phyloP scores from a whole-genome alignment of 2,797 vertebrate genomes.

The Hapalemur alaotrensis region DNA sequence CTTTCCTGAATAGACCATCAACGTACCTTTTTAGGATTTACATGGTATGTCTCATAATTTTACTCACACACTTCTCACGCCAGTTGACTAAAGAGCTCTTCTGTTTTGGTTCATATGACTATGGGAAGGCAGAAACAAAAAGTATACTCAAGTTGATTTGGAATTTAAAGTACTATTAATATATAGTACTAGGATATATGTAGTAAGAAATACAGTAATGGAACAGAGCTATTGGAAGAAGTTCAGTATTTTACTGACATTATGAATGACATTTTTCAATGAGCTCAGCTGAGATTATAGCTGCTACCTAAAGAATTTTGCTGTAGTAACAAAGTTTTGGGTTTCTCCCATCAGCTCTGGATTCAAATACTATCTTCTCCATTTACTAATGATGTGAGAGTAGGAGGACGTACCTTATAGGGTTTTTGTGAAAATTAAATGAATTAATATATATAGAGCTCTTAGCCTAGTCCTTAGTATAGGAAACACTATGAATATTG shows the following conservation, averaged over 20 bases:
- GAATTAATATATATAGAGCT: background rate
- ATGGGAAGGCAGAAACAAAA: background rate
- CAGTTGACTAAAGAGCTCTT: background rate
- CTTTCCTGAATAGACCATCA: background rate
- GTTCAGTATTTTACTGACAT: background rate
- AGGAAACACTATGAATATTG: background rate
- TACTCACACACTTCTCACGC: background rate
- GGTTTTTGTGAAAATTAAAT: background rate
- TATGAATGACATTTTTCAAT: background rate
- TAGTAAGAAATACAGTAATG: background rate
- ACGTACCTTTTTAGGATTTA: background rate
- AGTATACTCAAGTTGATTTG: background rate
- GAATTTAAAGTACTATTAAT: too few relatives aligned
- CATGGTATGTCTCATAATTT: background rate
- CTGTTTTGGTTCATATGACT: background rate
- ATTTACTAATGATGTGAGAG: background rate
- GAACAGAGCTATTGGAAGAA: background rate
- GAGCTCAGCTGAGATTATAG: background rate
- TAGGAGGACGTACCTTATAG: background rate
- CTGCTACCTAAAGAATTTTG: background rate
- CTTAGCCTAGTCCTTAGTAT: background rate
- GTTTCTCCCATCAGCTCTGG: background rate
- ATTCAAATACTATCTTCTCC: background rate
- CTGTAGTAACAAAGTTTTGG: background rate
- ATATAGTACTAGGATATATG: fast-evolving